Conservation (phyloP, 2,797 vertebrate species). For the Poecilia wingei region DNA sequence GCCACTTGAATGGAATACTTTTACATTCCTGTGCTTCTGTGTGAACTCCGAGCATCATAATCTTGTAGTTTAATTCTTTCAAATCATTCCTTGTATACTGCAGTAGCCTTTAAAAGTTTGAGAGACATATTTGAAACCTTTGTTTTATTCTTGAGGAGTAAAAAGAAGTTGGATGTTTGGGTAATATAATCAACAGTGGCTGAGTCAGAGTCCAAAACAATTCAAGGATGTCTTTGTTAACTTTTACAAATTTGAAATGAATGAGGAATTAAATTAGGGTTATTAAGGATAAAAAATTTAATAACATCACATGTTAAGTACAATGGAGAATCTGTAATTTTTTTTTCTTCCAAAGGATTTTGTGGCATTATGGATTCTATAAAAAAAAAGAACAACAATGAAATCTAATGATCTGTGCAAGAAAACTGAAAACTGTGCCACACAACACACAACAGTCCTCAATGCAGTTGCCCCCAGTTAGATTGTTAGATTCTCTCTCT, state of each 20-base stretch:
- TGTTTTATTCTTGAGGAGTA: neutral
- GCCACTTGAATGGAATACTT: neutral
- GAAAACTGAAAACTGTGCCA: neutral
- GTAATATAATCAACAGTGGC: neutral
- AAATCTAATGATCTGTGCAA: neutral
- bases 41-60: neutral
- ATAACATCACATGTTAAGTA: neutral
- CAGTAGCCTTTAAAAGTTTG: neutral
- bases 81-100: neutral
- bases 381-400: neutral
- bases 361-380: too few relatives aligned
- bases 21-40: neutral
- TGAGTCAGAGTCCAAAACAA: neutral
- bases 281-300: neutral
- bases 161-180: neutral
- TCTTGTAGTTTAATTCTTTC: neutral
- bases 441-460: too few relatives aligned
- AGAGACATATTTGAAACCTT: neutral
- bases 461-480: too few relatives aligned
- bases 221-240: neutral
- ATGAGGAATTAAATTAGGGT: neutral
- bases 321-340: neutral
- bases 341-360: neutral
- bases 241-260: neutral
- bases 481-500: too few relatives aligned